Conservation (phyloP, 2,888 invertebrate genomes). For the Deilephila elpenor region DNA sequence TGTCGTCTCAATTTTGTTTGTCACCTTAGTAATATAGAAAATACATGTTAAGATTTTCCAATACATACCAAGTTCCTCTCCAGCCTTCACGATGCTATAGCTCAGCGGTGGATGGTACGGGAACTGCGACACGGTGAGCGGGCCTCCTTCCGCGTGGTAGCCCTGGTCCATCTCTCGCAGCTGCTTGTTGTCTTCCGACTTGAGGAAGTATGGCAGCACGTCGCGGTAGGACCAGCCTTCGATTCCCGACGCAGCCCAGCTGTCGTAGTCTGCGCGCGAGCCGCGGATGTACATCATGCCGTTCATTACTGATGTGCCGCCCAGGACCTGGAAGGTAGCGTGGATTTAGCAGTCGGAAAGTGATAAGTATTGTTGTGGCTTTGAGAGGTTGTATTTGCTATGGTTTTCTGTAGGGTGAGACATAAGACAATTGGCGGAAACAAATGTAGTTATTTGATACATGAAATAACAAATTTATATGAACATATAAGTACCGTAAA, state of each 20-base stretch:
- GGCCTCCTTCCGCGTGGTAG: constrained; percentile 91
- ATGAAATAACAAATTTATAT: too few relatives aligned
- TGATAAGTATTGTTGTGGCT: neutral
- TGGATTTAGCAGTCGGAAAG: neutral
- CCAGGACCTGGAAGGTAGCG: constrained; percentile 86
- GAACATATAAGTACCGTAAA: too few relatives aligned
- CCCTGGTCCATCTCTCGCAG: constrained; percentile 89
- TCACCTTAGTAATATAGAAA: too few relatives aligned
- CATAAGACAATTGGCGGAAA: too few relatives aligned
- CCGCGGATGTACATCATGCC: constrained; percentile 99
- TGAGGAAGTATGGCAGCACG: constrained; percentile 94
- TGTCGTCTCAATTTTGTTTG: too few relatives aligned
- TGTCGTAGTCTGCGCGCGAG: constrained; percentile 93
- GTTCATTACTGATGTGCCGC: constrained; percentile 96
- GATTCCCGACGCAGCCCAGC: constrained; percentile 94
- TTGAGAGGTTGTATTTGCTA: neutral
- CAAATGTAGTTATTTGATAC: too few relatives aligned
- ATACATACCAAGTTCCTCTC: constrained; percentile 88
- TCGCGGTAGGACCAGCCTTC: constrained; percentile 95
- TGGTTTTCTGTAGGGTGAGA: too few relatives aligned
- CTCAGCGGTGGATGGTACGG: constrained; percentile 94
- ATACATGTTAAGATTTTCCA: neutral
- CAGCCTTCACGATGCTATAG: constrained; percentile 90
- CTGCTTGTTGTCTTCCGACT: constrained; percentile 92
- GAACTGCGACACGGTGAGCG: constrained; percentile 91